Conservation (phyloP, 37 sponge, comb jelly and placozoan genomes). For the Theonella swinhoei region DNA sequence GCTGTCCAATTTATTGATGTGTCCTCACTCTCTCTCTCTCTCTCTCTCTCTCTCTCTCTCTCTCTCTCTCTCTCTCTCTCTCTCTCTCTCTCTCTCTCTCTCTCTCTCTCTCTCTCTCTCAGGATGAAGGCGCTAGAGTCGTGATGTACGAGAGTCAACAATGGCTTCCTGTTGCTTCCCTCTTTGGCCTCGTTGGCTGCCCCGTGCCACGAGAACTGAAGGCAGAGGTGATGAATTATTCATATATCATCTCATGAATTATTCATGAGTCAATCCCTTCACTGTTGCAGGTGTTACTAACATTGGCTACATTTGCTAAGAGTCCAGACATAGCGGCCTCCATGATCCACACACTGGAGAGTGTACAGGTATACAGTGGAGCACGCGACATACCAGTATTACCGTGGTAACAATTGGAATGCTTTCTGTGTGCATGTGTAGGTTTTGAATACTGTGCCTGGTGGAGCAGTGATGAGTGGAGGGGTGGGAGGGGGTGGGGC, state of each 20-base stretch:
- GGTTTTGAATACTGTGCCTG: slow-evolving; percentile 49
- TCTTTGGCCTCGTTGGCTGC: slow-evolving; percentile 89
- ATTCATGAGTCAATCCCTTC: slow-evolving; percentile 3
- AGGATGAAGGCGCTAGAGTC: slow-evolving; percentile 87
- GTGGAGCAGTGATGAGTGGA: background rate
- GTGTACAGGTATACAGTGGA: slow-evolving; percentile 40
- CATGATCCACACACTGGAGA: slow-evolving; percentile 84
- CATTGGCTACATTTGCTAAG: slow-evolving; percentile 83
- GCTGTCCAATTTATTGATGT: too few species aligned
- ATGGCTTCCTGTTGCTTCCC: slow-evolving; percentile 76
- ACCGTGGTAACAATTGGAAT: background rate
- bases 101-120: slow-evolving; percentile 1
- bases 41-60: slow-evolving; percentile 31
- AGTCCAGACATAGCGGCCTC: slow-evolving; percentile 82
- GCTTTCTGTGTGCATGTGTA: background rate
- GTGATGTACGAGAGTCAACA: slow-evolving; percentile 85
- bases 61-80: background rate
- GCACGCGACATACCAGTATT: background rate
- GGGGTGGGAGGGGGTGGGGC: background rate
- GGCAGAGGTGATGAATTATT: slow-evolving; percentile 41
- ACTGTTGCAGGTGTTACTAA: slow-evolving; percentile 61
- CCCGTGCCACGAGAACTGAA: slow-evolving; percentile 86
- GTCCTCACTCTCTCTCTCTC: slow-evolving; percentile 42
- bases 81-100: slow-evolving; percentile 22
- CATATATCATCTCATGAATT: background rate